Conservation (phyloP, 1,140 invertebrate genomes). For the Platyura marginata region DNA sequence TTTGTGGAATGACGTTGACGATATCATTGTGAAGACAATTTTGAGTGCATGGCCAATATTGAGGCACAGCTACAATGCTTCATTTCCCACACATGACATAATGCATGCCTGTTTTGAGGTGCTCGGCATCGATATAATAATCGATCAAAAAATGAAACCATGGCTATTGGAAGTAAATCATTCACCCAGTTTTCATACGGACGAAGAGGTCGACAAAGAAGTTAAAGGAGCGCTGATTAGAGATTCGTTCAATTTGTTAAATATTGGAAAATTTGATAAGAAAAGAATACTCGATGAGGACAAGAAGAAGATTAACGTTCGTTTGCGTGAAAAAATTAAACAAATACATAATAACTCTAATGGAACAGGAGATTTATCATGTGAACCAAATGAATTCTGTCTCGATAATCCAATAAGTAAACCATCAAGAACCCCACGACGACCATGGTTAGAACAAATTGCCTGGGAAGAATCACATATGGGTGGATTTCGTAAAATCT, state of each 20-base stretch:
- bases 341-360: no score
- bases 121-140: slow-evolving; percentile 70
- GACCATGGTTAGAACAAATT: slow-evolving; percentile 37
- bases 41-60: slow-evolving; percentile 67
- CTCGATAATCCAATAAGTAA: no score
- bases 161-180: slow-evolving; percentile 80
- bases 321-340: no score
- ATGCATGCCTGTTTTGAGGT: slow-evolving; percentile 80
- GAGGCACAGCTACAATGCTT: slow-evolving; percentile 73
- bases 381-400: no score
- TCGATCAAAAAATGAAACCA: slow-evolving; percentile 71
- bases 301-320: no score
- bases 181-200: slow-evolving; percentile 79
- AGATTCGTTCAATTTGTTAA: slow-evolving; percentile 68
- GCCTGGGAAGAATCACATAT: slow-evolving; percentile 58
- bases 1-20: slow-evolving; percentile 68
- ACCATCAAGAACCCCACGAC: no score
- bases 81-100: slow-evolving; percentile 68
- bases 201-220: slow-evolving; percentile 61
- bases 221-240: slow-evolving; percentile 65
- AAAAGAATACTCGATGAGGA: slow-evolving; percentile 52
- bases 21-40: slow-evolving; percentile 78
- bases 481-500: slow-evolving; percentile 42
- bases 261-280: slow-evolving; percentile 62
- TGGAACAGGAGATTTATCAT: no score